Conservation (phyloP, 2,113 vertebrate species). For the Archilochus colubris region DNA sequence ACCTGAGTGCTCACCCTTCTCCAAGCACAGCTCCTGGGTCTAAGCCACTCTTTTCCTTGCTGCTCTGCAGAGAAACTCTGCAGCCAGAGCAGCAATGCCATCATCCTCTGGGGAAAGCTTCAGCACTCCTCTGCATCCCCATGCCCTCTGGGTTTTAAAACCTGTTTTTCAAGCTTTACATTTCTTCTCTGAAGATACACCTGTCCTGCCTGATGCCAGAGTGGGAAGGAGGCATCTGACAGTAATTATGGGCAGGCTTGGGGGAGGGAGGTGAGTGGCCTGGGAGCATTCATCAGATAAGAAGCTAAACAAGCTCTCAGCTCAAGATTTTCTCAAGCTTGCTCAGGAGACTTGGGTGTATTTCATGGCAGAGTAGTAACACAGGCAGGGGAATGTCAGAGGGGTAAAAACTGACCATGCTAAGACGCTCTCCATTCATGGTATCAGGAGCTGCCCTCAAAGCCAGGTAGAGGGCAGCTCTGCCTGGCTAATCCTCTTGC, state of each 20-base stretch:
- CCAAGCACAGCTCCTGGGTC: not conserved
- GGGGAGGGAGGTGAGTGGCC: slow-evolving; percentile 37
- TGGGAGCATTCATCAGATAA: slow-evolving; percentile 40
- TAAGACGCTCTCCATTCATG: not conserved
- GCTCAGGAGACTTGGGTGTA: not conserved
- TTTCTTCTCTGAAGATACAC: slow-evolving; percentile 57
- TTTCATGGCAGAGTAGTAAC: not conserved
- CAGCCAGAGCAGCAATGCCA: not conserved
- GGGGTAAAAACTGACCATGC: not conserved
- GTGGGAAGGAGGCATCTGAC: slow-evolving; percentile 54
- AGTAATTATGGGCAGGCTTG: not conserved
- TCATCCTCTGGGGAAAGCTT: slow-evolving; percentile 37
- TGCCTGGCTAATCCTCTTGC: not conserved
- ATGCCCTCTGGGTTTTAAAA: slow-evolving; percentile 54
- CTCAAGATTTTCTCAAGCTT: slow-evolving; percentile 40
- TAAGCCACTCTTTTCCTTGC: not conserved
- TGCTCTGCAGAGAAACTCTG: slow-evolving; percentile 50
- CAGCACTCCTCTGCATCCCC: slow-evolving; percentile 18
- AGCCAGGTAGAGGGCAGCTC: not conserved
- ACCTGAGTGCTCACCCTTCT: accelerated
- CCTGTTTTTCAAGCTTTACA: slow-evolving; percentile 55
- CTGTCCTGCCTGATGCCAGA: slow-evolving; percentile 5
- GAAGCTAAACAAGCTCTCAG: not conserved
- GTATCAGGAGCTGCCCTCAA: not conserved
- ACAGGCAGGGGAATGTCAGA: not conserved